A percentile compares a stretch with the other conserved stretches of the same genome.
Evolutionary conservation across 2,797 vertebrate species (phyloP).

Genomic region (Trachurus trachurus): DNA sequence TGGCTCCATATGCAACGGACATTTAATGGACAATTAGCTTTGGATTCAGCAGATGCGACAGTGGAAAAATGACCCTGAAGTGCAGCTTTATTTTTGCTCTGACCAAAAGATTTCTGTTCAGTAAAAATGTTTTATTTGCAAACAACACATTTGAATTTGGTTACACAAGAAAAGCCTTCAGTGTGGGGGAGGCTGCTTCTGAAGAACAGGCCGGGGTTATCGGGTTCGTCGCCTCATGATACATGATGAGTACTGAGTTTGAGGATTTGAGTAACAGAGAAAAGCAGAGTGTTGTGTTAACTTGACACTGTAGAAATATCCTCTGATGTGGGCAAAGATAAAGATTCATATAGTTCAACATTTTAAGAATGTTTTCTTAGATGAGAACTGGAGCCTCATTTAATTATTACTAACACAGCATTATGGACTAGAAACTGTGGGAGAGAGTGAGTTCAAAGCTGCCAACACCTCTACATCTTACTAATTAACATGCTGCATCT

Average conservation of each 20-base stretch:
- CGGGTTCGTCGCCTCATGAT: not conserved
- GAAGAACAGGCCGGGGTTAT: not conserved
- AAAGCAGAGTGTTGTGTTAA: not conserved
- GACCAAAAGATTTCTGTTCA: not conserved
- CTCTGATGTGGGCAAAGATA: not conserved
- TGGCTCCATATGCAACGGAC: too few relatives aligned
- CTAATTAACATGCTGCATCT: not conserved
- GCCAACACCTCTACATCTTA: slow-evolving; percentile 7
- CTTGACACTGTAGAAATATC: not conserved
- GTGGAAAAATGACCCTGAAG: not conserved
- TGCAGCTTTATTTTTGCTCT: slow-evolving; percentile 8
- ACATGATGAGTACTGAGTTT: not conserved
- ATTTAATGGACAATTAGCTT: not conserved
- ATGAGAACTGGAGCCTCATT: not conserved
- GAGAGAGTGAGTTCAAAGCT: not conserved
- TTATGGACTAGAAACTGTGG: not conserved
- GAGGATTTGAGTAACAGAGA: not conserved
- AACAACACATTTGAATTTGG: slow-evolving; percentile 10
- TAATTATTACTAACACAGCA: not conserved
- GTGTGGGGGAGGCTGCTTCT: slow-evolving; percentile 2
- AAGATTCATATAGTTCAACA: not conserved
- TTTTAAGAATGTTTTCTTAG: not conserved
- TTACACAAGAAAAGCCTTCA: not conserved
- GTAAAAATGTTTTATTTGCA: not conserved
- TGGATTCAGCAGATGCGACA: not conserved